Percentiles rank a stretch among this genome's conserved stretches.
Evolutionary conservation across 2,888 invertebrate genomes (phyloP).

Genomic region (Orthosia incerta): DNA sequence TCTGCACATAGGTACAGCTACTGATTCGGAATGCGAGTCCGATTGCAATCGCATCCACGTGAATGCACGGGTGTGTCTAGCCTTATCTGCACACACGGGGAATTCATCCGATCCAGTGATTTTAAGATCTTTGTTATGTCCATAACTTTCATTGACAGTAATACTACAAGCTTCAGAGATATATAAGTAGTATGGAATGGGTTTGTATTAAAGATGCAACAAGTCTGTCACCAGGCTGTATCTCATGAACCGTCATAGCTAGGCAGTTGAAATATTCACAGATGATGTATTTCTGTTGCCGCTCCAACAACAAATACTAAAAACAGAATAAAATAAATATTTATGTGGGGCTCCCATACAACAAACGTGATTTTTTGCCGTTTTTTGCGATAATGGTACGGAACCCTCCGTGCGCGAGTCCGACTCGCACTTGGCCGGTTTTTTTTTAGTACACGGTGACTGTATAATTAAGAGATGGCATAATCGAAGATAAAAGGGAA

Average conservation of each 20-base stretch:
- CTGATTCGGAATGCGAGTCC: constrained; percentile 37
- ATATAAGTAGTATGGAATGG: not conserved
- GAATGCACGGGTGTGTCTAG: constrained; percentile 20
- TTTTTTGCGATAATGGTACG: too few species aligned
- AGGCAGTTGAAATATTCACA: too few species aligned
- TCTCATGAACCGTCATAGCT: too few species aligned
- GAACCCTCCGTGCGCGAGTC: too few species aligned
- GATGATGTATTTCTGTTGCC: too few species aligned
- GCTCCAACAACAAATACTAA: too few species aligned
- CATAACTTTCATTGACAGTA: not conserved
- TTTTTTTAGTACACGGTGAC: not conserved
- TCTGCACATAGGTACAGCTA: not conserved
- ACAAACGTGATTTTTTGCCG: too few species aligned
- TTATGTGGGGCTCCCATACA: too few species aligned
- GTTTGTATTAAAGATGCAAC: not conserved
- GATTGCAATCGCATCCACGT: constrained; percentile 38
- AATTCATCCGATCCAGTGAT: constrained; percentile 26
- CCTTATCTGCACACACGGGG: constrained; percentile 8
- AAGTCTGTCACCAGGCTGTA: too few species aligned
- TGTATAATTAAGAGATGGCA: not conserved
- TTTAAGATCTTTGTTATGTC: constrained; percentile 2
- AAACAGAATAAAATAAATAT: too few species aligned
- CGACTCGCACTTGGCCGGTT: too few species aligned
- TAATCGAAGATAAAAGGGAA: not conserved
- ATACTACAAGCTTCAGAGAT: not conserved